Base-by-base conservation (phyloP, 2,113 vertebrate species). In the Tachuris rubrigastra region DNA sequence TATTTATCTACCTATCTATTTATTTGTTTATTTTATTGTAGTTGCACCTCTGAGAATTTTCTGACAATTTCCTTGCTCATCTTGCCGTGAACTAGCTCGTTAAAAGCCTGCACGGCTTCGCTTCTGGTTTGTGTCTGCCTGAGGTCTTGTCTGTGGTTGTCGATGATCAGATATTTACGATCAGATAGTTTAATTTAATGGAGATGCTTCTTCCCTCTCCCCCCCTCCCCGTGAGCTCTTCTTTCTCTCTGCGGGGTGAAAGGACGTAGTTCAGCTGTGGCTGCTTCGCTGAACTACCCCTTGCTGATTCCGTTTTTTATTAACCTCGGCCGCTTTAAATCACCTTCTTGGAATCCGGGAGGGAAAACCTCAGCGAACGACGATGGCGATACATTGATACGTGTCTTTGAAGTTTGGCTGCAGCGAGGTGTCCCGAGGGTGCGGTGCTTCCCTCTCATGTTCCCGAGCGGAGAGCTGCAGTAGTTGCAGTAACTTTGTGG, bases 331-430 rank as follows among this genome's bases (percentile, higher is more conserved):
- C 1, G 0, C 47, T 69, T 49, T 22, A 21, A 74, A 46, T 86
- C 58, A 18, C 19, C 14, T 31, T 21, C 27, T 27, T n/a, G 49
- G 52, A 79, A 49, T 42, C 14, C n/a, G 4, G 35, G 22, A 33
- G 41, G 21, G n/a, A 47, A 53, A 35, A 15, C 10, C 10, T 7
- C 33, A 5, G 47, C 1, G 21, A 59, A 5, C 16, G 65, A 35
- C 4, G 5, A 4, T 18, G 16, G 24, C 21, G 47, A 20, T n/a
- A 20, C 22, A 0, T 4, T 7, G 14, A 20, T 66, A n/a, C 18
- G 35, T 69, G 46, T 68, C 66, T 52, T 14, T 25, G 42, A 77
- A 8, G 39, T 31, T 30, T 0, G 10, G 14, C 44, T 16, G 39
- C 12, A 8, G 52, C 11, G 47, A 10, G 20, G 2, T 8, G 44